These are phyloP conservation scores for Procavia capensis DNA, from an alignment of 2,113 vertebrate species.

Conservation along the genomic window DNA sequence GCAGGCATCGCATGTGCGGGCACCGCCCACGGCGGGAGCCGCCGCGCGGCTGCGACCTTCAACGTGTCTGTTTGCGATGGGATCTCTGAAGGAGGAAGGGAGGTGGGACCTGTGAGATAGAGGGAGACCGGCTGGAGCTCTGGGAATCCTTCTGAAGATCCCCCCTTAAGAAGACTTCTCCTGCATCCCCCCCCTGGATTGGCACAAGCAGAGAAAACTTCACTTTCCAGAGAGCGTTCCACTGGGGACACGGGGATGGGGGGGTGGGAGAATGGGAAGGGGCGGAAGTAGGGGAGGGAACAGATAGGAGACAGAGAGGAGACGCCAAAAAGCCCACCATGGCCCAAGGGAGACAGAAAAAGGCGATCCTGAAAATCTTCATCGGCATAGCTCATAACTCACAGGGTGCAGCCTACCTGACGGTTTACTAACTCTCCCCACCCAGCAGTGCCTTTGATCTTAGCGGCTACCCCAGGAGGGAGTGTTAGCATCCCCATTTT, in stretches of 20 bases:
- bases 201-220: background rate
- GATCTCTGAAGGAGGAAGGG: constrained; percentile 33
- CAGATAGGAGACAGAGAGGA: background rate
- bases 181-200: background rate
- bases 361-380: background rate
- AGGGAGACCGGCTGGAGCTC: background rate
- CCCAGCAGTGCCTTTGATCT: background rate
- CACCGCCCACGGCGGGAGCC: accelerated
- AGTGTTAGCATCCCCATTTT: background rate
- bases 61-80: constrained; percentile 53
- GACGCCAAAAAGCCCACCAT: background rate
- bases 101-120: background rate
- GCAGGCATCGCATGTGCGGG: constrained; percentile 83
- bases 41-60: constrained; percentile 43
- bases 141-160: background rate
- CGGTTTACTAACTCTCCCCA: background rate
- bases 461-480: background rate
- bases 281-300: too few relatives aligned
- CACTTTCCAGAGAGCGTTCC: background rate
- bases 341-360: background rate
- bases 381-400: background rate
- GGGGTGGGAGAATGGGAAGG: too few relatives aligned
- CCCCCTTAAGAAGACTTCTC: background rate
- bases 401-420: background rate
- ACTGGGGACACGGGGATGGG: background rate